Evolutionary conservation across 92 coral and sea anemone genomes (phyloP).

Genomic region (Porites lobata): DNA sequence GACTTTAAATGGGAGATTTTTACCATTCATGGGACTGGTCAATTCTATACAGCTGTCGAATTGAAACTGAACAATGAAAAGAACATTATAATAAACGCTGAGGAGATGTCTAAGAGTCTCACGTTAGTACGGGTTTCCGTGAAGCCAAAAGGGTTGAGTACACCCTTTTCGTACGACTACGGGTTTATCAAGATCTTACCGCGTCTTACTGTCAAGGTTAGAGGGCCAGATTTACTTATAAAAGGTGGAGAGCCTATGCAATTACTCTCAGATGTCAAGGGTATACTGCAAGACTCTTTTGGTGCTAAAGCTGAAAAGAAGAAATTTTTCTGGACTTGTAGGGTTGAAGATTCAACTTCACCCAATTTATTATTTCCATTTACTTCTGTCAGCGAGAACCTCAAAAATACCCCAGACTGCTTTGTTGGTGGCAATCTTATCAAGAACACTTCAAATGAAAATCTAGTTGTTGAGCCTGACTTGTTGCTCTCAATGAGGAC

Average conservation of each 20-base stretch:
- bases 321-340: constrained; percentile 27
- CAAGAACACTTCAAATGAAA: constrained; percentile 36
- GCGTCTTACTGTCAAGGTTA: constrained; percentile 51
- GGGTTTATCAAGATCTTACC: constrained; percentile 81
- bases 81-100: constrained; percentile 47
- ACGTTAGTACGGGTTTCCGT: constrained; percentile 66
- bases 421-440: constrained; percentile 77
- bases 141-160: constrained; percentile 63
- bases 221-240: constrained; percentile 58
- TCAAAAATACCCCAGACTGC: constrained; percentile 60
- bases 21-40: constrained; percentile 63
- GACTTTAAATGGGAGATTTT: constrained; percentile 75
- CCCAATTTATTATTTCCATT: not conserved
- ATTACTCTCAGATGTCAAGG: not conserved
- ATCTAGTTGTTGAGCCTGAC: constrained; percentile 47
- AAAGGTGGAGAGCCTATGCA: constrained; percentile 72
- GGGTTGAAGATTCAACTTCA: not conserved
- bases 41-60: constrained; percentile 59
- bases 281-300: constrained; percentile 14
- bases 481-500: constrained; percentile 47
- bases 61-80: constrained; percentile 36
- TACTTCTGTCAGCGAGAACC: too few species aligned
- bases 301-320: constrained; percentile 11
- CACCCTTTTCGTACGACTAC: constrained; percentile 70
- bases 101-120: constrained; percentile 57